phyloP scores from a whole-genome alignment of 2,113 vertebrate species.

The Anolis sagrei region DNA sequence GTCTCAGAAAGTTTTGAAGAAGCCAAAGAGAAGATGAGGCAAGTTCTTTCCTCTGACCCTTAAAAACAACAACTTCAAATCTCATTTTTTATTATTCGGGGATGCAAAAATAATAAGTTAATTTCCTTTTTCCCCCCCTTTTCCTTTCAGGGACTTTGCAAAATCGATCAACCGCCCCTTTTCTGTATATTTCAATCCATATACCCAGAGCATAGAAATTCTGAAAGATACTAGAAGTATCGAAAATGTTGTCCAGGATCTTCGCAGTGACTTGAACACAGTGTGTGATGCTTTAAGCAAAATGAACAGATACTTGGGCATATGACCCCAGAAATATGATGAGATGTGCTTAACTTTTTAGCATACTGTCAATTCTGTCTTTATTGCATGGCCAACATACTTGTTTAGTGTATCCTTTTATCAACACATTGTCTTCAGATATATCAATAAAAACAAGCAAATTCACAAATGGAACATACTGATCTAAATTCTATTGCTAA shows the following conservation, averaged over 20 bases:
- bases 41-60: slow-evolving; percentile 61
- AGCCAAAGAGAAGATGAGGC: slow-evolving; percentile 99
- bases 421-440: slow-evolving; percentile 60
- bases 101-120: neutral
- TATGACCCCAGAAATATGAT: slow-evolving; percentile 76
- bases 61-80: slow-evolving; percentile 43
- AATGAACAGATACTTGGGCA: slow-evolving; percentile 97
- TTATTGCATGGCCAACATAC: slow-evolving; percentile 63
- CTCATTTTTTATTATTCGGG: slow-evolving; percentile 39
- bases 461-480: slow-evolving; percentile 19
- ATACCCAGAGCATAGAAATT: slow-evolving; percentile 94
- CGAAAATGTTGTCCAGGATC: slow-evolving; percentile 94
- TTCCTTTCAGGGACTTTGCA: slow-evolving; percentile 90
- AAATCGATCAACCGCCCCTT: slow-evolving; percentile 95
- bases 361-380: slow-evolving; percentile 44
- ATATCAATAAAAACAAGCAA: slow-evolving; percentile 54
- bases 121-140: slow-evolving; percentile 59
- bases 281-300: slow-evolving; percentile 96
- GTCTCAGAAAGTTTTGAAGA: slow-evolving; percentile 98
- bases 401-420: slow-evolving; percentile 59
- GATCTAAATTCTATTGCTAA: neutral
- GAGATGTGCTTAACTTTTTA: slow-evolving; percentile 41
- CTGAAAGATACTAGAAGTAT: slow-evolving; percentile 95
- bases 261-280: slow-evolving; percentile 93
- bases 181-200: slow-evolving; percentile 98